Evolutionary conservation across 2,113 vertebrate genomes (phyloP), one percentile per base, ranked within the genome.

Genomic region (Bubo bubo): DNA sequence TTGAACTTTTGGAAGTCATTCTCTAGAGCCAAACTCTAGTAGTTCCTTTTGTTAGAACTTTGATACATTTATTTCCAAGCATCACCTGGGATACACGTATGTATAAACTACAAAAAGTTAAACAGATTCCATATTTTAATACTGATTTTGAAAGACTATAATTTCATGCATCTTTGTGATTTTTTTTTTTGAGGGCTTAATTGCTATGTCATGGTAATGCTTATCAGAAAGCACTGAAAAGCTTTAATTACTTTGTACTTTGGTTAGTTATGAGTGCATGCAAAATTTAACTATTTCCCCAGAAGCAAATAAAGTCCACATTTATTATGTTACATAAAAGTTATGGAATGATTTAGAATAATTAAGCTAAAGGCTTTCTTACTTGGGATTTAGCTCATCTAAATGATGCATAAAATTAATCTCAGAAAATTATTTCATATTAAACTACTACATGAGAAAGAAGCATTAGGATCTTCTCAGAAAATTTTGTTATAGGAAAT

Each of bases 191-290:
- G 96, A 98, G 90, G 76, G 58, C 58, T 98, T 98, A 98, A 98
- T 98, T 98, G 94, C 90, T 97, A 72, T 98, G 97, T 98, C 96
- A 97, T 94, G 63, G 91, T 81, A 98, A 88, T 79, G 93, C 96
- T 98, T 98, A 98, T 98, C 97, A 98, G 92, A 97, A 97, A 83
- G 91, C 94, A 96, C 14, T 97, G 98, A 96, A 98, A 98, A 98
- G 94, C 96, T 96, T 98, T 98, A 98, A 98, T 98, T 98, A 97
- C 95, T 98, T 98, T 96, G 87, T 97, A 97, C 97, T 96, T 98
- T 53, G 58, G 56, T 97, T 98, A 93, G 95, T 96, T 98, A 97
- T 87, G 95, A 97, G 97, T 96, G 93, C 93, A 96, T 97, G 87
- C 71, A 97, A 97, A 98, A 98, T 98, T 96, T 96, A 97, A 98